Evolutionary conservation across 2,797 vertebrate species (phyloP), one percentile per base, ranked within the genome.

Genomic region (Margarornis squamiger): DNA sequence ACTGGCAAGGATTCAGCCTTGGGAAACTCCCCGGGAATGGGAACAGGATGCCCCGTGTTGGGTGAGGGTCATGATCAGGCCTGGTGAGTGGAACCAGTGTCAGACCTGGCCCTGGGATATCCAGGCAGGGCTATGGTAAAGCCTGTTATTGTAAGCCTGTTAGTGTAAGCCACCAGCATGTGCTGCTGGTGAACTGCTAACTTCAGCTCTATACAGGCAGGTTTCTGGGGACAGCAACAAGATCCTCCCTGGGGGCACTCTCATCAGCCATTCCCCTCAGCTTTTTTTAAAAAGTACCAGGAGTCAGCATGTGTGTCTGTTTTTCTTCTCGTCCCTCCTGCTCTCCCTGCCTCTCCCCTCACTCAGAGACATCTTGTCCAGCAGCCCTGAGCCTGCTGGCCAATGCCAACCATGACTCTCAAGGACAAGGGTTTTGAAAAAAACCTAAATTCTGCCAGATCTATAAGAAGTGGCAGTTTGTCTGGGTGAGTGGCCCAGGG

Each of bases 41-140:
- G 24, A 5, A 26, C 0, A 5, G 65, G 38, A 86, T 67, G 34
- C 22, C 1, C 8, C 2, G 0, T 12, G 11, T 9, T 9, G 4
- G 14, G 5, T 61, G 34, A 88, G 13, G 10, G 7, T 78, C 9
- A 2, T 39, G 32, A 92, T 67, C 26, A 38, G 48, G 57, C 15
- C 43, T 6, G 8, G 6, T 48, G 36, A 74, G 10, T 10, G 32
- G 34, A 79, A 63, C 2, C 10, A 13, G 12, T 6, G 4, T 67
- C 88, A 86, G 43, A 48, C 3, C 7, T 0, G 4, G 29, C 14
- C 17, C 54, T 2, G 5, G 41, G 23, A 58, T 75, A 38, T 21
- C 38, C 41, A 52, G 57, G 61, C 8, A 68, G 29, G 11, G 30
- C 12, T 6, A 2, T 49, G 23, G 24, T 29, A 32, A 85, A n/a